phyloP scores from a whole-genome alignment of 2,888 invertebrate species.

The Cephus nigrinus region DNA sequence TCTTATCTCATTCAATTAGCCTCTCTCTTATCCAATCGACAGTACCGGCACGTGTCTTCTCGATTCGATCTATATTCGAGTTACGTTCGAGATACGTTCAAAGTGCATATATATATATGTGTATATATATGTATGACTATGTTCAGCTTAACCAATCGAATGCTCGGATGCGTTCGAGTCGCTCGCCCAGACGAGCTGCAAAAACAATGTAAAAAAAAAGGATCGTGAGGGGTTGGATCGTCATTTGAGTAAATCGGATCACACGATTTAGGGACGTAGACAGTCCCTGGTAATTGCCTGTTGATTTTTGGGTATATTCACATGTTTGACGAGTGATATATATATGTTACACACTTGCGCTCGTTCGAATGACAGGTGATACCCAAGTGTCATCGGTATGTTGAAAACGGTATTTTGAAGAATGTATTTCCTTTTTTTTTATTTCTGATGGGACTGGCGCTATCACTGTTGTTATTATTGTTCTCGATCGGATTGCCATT shows the following conservation, averaged over 20 bases:
- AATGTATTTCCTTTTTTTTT: too few species aligned
- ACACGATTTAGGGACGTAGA: neutral
- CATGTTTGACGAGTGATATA: neutral
- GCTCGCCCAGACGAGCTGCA: neutral
- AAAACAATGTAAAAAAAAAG: neutral
- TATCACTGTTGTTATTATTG: neutral
- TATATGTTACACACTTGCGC: neutral
- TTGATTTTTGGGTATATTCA: neutral
- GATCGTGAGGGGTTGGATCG: neutral
- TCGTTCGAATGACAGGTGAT: neutral
- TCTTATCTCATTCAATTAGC: too few species aligned
- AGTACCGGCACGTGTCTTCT: neutral
- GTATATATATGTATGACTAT: neutral
- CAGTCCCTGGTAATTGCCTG: neutral
- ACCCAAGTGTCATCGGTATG: neutral
- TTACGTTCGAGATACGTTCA: neutral
- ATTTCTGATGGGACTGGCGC: too few species aligned
- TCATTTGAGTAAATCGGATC: neutral
- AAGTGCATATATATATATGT: neutral
- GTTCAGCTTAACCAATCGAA: neutral
- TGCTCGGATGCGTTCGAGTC: neutral
- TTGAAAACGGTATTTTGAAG: neutral
- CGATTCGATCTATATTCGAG: neutral
- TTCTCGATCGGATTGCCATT: neutral
- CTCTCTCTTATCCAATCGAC: neutral